These are phyloP conservation scores for Petaurus breviceps DNA, from an alignment of 2,113 vertebrate genomes.

Conservation along the genomic window DNA sequence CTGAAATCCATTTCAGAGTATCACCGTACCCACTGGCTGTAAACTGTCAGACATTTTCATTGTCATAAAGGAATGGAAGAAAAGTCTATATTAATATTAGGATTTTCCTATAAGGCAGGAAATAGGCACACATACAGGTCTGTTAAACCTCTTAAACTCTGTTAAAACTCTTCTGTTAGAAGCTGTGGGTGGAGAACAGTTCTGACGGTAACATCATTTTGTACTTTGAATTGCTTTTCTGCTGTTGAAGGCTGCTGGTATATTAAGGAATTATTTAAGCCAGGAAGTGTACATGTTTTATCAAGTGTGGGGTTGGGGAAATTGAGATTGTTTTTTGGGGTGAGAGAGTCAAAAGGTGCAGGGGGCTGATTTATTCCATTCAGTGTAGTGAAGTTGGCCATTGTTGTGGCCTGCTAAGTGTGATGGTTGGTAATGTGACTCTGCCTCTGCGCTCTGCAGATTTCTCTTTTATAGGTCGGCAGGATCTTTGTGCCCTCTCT, in stretches of 20 bases:
- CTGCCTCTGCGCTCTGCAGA: background rate
- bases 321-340: background rate
- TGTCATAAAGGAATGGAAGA: slow-evolving; percentile 43
- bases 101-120: background rate
- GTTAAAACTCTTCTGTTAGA: slow-evolving; percentile 47
- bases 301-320: background rate
- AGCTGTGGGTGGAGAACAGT: slow-evolving; percentile 21
- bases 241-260: background rate
- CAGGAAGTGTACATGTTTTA: slow-evolving; percentile 31
- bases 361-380: background rate
- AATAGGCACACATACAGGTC: background rate
- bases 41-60: slow-evolving; percentile 57
- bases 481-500: background rate
- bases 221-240: slow-evolving; percentile 44
- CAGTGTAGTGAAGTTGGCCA: background rate
- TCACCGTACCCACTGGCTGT: slow-evolving; percentile 51
- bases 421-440: background rate
- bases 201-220: slow-evolving; percentile 30
- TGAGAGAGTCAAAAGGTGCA: slow-evolving; percentile 20
- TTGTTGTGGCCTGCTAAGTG: background rate
- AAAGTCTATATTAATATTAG: background rate
- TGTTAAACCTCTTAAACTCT: slow-evolving; percentile 2
- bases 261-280: slow-evolving; percentile 25
- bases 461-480: background rate
- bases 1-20: slow-evolving; percentile 69